A percentile compares a stretch with the other conserved stretches of the same genome.
phyloP scores from a whole-genome alignment of 1,140 invertebrate species.

The Rhagoletis zephyria region DNA sequence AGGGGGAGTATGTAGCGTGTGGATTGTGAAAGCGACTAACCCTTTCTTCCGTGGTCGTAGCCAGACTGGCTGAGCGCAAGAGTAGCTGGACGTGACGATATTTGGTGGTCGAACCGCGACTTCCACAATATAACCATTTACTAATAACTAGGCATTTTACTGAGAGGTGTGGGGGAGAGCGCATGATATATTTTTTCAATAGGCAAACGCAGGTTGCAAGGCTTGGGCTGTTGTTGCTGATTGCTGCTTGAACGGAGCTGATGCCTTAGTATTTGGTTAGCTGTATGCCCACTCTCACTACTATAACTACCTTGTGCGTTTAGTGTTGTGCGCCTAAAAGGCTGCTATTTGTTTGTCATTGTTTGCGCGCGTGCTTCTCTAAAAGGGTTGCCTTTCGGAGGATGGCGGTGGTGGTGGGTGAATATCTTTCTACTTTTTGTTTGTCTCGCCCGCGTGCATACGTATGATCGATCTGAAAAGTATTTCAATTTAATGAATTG shows the following conservation, averaged over 20 bases:
- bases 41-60: neutral
- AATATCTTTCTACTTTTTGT: neutral
- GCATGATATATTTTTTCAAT: neutral
- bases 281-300: neutral
- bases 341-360: conserved; percentile 42
- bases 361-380: neutral
- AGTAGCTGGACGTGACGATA: neutral
- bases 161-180: neutral
- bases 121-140: conserved; percentile 25
- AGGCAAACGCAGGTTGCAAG: neutral
- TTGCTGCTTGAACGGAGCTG: neutral
- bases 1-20: neutral
- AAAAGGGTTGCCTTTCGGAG: conserved; percentile 1
- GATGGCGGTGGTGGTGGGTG: neutral
- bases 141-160: conserved; percentile 2
- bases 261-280: neutral
- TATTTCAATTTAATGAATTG: conserved; percentile 55
- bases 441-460: neutral
- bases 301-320: neutral
- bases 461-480: conserved; percentile 49
- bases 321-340: neutral
- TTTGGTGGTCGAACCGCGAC: conserved; percentile 28
- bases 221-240: neutral
- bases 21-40: neutral
- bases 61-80: neutral